Base-by-base conservation (phyloP, 2,888 invertebrate species). In the Idaea straminata region DNA sequence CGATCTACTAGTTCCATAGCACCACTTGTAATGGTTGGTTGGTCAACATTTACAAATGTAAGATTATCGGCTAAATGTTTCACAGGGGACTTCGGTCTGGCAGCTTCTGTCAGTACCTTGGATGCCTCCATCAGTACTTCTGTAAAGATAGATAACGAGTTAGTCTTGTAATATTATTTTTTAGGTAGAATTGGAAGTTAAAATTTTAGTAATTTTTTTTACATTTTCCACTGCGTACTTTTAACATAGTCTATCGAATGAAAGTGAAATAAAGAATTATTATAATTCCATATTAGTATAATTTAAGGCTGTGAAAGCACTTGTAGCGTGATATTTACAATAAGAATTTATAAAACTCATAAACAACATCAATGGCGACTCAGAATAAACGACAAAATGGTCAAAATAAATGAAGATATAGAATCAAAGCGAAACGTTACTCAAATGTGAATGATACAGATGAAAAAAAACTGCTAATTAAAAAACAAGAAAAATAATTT, bases 341-440 rank as follows among this genome's bases (percentile, higher is more conserved):
- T 69, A 61, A 63, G 59, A 16, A 15, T 68, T 15, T 38, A 63
- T 10, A 63, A 61, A 69, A 65, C 61, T 69, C 47, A 47, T 38
- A 69, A 62, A 72, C 69, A 71, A 73, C 64, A 74, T 68, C 67
- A 59, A 69, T 65, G 69, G 69, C 38, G 63, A 70, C 59, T 57
- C 16, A 59, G 25, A 59, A 59, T 59, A 59, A 59, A 83, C 81
- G 76, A 73, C 76, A 79, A 80, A 80, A 83, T 86, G 80, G 77
- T 77, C 77, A 83, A 85, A 85, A 86, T 72, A 78, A 86, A 85
- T 78, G 75, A 84, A 83, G 79, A 83, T 73, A 83, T 74, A 81
- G 89, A 91, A 88, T 92, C 92, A 91, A 92, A 91, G 92, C 92
- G 92, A 92, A 92, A 92, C 92, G 83, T 92, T 92, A 91, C 92